A percentile compares a stretch with the other conserved stretches of the same genome.
Conservation (phyloP, 2,113 vertebrate genomes). For the Fregetta grallaria region DNA sequence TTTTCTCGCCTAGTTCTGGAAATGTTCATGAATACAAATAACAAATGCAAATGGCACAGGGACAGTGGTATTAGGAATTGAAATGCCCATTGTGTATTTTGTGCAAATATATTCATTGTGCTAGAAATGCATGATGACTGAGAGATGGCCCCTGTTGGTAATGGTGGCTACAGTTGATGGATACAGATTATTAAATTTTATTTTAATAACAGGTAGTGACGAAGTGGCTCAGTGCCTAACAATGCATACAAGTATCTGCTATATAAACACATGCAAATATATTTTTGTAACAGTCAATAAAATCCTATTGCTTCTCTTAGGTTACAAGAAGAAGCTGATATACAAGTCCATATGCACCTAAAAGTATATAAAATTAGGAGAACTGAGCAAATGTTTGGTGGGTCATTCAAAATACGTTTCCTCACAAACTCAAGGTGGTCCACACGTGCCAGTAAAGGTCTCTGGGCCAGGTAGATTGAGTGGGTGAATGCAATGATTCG, state of each 20-base stretch:
- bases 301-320: neutral
- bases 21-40: slow-evolving; percentile 42
- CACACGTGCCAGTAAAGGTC: neutral
- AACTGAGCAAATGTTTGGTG: neutral
- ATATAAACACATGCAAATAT: neutral
- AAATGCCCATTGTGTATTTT: slow-evolving; percentile 28
- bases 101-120: slow-evolving; percentile 13
- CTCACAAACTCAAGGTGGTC: neutral
- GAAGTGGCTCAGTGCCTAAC: slow-evolving; percentile 3
- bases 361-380: neutral
- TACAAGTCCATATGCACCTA: neutral
- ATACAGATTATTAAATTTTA: slow-evolving; percentile 41
- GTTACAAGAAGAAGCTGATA: neutral
- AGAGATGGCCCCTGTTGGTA: neutral
- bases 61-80: neutral
- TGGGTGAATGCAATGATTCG: fast-evolving
- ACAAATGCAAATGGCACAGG: slow-evolving; percentile 21
- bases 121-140: neutral
- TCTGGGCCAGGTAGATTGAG: neutral
- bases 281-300: neutral
- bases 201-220: slow-evolving; percentile 33
- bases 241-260: neutral
- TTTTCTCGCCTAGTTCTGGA: slow-evolving; percentile 25
- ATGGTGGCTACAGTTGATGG: neutral
- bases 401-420: neutral